Conservation (phyloP, 2,113 vertebrate genomes). For the Struthio camelus region DNA sequence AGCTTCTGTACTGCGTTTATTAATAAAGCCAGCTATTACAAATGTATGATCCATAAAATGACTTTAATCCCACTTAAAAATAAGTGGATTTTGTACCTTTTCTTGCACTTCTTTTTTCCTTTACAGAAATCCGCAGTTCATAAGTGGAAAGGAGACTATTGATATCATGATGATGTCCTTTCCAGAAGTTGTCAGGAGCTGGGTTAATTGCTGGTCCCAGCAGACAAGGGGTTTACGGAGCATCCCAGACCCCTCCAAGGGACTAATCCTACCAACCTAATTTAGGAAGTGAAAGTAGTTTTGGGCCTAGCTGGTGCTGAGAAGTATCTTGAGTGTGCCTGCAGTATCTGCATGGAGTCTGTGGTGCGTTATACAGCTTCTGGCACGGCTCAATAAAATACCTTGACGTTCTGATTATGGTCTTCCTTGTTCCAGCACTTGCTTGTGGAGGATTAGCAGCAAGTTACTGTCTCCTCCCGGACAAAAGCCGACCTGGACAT, state of each 20-base stretch:
- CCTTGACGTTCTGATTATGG: not conserved
- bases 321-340: no score
- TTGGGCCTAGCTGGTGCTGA: no score
- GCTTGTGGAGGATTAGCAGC: not conserved
- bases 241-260: not conserved
- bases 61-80: not conserved
- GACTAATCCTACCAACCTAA: not conserved
- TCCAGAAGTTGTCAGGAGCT: not conserved
- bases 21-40: not conserved
- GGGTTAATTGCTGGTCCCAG: not conserved
- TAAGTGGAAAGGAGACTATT: not conserved
- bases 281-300: not conserved
- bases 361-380: not conserved
- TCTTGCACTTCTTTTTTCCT: not conserved
- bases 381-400: not conserved
- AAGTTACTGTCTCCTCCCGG: not conserved
- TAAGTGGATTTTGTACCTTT: not conserved
- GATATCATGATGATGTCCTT: not conserved
- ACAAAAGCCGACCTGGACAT: not conserved
- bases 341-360: not conserved
- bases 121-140: not conserved
- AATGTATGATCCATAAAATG: not conserved
- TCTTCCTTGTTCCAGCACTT: not conserved
- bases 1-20: not conserved
- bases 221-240: not conserved